These are phyloP conservation scores for Pseudochromis fuscus DNA, from an alignment of 2,797 vertebrate genomes.

Conservation along the genomic window DNA sequence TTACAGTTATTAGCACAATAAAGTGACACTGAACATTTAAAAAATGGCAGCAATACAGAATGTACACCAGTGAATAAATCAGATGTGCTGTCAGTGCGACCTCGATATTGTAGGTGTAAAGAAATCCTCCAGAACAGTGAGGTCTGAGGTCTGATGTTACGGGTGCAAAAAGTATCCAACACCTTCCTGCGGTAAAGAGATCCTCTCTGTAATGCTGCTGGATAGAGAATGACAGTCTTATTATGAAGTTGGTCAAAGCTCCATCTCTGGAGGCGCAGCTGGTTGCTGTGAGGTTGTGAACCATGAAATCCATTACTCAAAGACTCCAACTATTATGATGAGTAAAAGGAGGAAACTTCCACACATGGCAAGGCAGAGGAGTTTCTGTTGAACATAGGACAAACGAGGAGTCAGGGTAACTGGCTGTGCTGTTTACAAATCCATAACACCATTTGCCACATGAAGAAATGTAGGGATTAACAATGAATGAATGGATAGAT, in stretches of 20 bases:
- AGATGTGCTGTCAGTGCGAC: slow-evolving; percentile 13
- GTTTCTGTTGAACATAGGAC: slow-evolving; percentile 82
- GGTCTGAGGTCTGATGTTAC: slow-evolving; percentile 36
- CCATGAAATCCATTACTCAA: slow-evolving; percentile 54
- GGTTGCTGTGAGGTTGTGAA: slow-evolving; percentile 30
- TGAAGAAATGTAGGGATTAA: neutral
- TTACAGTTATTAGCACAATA: slow-evolving; percentile 16
- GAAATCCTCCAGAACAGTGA: slow-evolving; percentile 23
- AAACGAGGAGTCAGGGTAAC: slow-evolving; percentile 1
- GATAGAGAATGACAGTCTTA: slow-evolving; percentile 34
- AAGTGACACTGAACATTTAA: slow-evolving; percentile 12
- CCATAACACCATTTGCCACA: neutral
- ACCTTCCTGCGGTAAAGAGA: slow-evolving; percentile 19
- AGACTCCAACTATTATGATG: slow-evolving; percentile 85
- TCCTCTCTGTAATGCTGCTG: slow-evolving; percentile 48
- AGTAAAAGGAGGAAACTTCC: slow-evolving; percentile 88
- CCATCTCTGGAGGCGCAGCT: slow-evolving; percentile 34
- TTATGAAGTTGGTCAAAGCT: slow-evolving; percentile 33
- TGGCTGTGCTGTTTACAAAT: neutral
- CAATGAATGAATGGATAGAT: neutral
- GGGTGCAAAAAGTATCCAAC: slow-evolving; percentile 35
- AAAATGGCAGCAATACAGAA: slow-evolving; percentile 33
- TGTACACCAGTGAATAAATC: slow-evolving; percentile 1
- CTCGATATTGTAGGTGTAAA: neutral
- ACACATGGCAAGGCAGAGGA: slow-evolving; percentile 86